Base-by-base conservation (phyloP, 2,113 vertebrate genomes). In the Eonycteris spelaea region DNA sequence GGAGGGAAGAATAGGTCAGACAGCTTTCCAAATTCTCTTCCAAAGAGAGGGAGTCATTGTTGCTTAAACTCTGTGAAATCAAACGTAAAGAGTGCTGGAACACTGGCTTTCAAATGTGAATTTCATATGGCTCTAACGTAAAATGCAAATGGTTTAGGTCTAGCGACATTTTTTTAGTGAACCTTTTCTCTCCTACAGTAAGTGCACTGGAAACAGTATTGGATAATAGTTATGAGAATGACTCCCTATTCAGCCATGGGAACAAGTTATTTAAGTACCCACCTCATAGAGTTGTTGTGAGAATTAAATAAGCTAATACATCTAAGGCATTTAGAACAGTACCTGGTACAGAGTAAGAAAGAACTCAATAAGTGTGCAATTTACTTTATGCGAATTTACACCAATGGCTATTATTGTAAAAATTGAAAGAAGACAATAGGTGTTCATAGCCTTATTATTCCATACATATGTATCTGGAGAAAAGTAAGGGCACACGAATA, bases 1-100 rank as follows among this genome's bases (percentile, higher is more conserved):
- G 45, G 11, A 55, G 40, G 67, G 5, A 89, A 74, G 94, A 89
- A 45, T 43, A 77, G 65, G 63, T 65, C 89, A 65, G 43, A 94
- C 67, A 26, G 43, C 73, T 83, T 88, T 89, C 82, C 92, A 94
- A 77, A 86, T 93, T 61, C 68, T 75, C 86, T 73, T 94, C 91
- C 26, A 24, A 24, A 22, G 22, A 82, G 48, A 61, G 57, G 63
- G 28, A 74, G 45, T 74, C 63, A 19, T 16, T 43, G 21, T 55
- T 70, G 48, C 91, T 93, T 57, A 82, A 87, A 91, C 53, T 22
- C 78, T 86, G 21, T 74, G 68, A 94, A 86, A 65, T n/a, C 86
- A 96, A 92, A 91, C 51, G 33, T 61, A 45, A 91, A 89, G 74
- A 43, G 70, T 11, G 7, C 33, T 40, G 61, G 40, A 78, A 73